Conservation (phyloP, 2,797 vertebrate genomes). For the Sphenodon punctatus region DNA sequence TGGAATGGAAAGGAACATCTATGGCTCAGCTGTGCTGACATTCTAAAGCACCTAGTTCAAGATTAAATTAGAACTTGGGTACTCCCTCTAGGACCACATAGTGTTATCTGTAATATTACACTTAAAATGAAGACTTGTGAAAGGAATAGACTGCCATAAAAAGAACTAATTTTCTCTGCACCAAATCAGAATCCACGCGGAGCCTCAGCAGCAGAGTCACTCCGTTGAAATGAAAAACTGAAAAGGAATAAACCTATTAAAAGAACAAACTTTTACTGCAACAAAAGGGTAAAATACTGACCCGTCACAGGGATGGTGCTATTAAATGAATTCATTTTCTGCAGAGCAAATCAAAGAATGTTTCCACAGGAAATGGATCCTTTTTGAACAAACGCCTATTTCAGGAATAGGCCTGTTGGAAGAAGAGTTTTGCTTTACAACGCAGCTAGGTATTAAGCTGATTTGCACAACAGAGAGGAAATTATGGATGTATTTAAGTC, state of each 20-base stretch:
- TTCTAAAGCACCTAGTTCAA: not conserved
- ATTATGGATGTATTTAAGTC: not conserved
- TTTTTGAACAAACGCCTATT: constrained; percentile 18
- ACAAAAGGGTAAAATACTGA: constrained; percentile 28
- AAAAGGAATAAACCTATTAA: constrained; percentile 49
- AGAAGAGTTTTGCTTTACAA: constrained; percentile 2
- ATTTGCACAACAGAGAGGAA: not conserved
- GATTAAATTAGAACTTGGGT: constrained; percentile 34
- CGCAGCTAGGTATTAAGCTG: not conserved
- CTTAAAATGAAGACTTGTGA: constrained; percentile 31
- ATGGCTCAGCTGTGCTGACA: accelerated
- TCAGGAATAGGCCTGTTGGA: not conserved
- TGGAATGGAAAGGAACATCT: not conserved
- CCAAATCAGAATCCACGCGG: constrained; percentile 26
- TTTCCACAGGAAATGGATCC: constrained; percentile 14
- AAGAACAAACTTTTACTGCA: constrained; percentile 45
- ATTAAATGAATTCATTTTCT: not conserved
- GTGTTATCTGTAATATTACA: constrained; percentile 34
- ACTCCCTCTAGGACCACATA: constrained; percentile 16
- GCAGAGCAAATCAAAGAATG: constrained; percentile 24
- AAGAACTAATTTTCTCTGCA: constrained; percentile 46
- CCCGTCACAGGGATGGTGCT: constrained; percentile 1
- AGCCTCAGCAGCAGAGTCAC: not conserved
- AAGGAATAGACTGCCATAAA: constrained; percentile 41
- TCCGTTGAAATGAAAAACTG: not conserved